Percentiles rank a stretch among this genome's conserved stretches.
phyloP scores from a whole-genome alignment of 92 coral and sea anemone genomes.

The Zoanthus sansibaricus region DNA sequence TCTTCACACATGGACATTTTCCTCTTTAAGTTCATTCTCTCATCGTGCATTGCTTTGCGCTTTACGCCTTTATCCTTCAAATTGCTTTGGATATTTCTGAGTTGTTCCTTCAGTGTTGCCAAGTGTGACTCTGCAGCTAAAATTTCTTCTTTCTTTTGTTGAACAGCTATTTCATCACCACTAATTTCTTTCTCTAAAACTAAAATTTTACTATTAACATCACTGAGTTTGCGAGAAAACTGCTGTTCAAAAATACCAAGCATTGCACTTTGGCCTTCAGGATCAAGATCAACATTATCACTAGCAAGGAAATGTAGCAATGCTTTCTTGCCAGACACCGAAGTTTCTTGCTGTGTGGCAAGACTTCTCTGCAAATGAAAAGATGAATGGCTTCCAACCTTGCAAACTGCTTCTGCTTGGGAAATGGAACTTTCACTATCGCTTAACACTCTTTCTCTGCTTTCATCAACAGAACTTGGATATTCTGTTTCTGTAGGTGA shows the following conservation, averaged over 20 bases:
- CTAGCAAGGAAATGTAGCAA: slow-evolving; percentile 29
- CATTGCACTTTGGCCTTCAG: slow-evolving; percentile 50
- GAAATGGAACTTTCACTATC: background rate
- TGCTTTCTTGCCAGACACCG: slow-evolving; percentile 12
- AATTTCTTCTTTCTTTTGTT: slow-evolving; percentile 33
- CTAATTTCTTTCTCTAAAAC: slow-evolving; percentile 20
- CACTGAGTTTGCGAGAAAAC: slow-evolving; percentile 31
- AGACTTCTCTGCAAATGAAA: background rate
- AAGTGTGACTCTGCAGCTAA: slow-evolving; percentile 24
- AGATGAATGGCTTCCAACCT: background rate
- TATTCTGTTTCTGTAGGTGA: slow-evolving; percentile 22
- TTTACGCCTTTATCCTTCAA: slow-evolving; percentile 22
- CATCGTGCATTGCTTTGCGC: slow-evolving; percentile 44
- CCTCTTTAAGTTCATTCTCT: background rate
- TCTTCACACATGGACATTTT: slow-evolving; percentile 41
- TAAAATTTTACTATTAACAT: slow-evolving; percentile 34
- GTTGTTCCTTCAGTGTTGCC: slow-evolving; percentile 26
- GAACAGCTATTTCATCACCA: background rate
- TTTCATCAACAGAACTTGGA: background rate
- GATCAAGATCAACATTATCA: slow-evolving; percentile 40
- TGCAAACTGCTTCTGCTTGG: background rate
- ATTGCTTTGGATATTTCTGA: slow-evolving; percentile 25
- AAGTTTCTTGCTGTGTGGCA: background rate
- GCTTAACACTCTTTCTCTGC: background rate
- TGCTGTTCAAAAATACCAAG: slow-evolving; percentile 40